Conservation (phyloP, 2,113 vertebrate species). For the Tragelaphus strepsiceros region DNA sequence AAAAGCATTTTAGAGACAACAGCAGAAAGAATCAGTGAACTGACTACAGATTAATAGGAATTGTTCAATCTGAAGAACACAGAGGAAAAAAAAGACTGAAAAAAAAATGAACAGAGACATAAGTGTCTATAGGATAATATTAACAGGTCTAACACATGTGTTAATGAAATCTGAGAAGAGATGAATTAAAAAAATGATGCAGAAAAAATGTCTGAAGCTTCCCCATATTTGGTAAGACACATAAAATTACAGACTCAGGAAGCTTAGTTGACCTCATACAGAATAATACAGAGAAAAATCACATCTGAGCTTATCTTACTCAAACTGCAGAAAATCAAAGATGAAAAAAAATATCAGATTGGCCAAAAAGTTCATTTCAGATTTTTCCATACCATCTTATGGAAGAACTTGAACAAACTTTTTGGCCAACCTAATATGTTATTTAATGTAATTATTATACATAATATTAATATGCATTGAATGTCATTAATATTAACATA, state of each 20-base stretch:
- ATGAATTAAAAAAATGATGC: not conserved
- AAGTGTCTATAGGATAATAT: not conserved
- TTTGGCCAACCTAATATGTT: not conserved
- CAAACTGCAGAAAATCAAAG: not conserved
- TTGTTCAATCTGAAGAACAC: not conserved
- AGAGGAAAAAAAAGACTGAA: not conserved
- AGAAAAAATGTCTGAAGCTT: not conserved
- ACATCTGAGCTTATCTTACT: not conserved
- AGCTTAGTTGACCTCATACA: not conserved
- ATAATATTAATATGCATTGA: not conserved
- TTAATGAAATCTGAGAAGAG: not conserved
- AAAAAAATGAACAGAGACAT: not conserved
- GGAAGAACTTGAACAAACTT: not conserved
- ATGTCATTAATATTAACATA: not conserved
- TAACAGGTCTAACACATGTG: not conserved
- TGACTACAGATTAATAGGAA: not conserved
- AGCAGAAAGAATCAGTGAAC: not conserved
- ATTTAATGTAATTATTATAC: not conserved
- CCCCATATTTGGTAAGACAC: not conserved
- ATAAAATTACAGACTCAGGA: not conserved
- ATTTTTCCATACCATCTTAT: not conserved
- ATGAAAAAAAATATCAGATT: not conserved
- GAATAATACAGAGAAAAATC: not conserved
- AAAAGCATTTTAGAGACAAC: not conserved
- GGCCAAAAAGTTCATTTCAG: not conserved